Percentiles rank a stretch among this genome's conserved stretches.
These are phyloP conservation scores for Okapia johnstoni DNA, from an alignment of 2,113 vertebrate genomes.

Conservation along the genomic window DNA sequence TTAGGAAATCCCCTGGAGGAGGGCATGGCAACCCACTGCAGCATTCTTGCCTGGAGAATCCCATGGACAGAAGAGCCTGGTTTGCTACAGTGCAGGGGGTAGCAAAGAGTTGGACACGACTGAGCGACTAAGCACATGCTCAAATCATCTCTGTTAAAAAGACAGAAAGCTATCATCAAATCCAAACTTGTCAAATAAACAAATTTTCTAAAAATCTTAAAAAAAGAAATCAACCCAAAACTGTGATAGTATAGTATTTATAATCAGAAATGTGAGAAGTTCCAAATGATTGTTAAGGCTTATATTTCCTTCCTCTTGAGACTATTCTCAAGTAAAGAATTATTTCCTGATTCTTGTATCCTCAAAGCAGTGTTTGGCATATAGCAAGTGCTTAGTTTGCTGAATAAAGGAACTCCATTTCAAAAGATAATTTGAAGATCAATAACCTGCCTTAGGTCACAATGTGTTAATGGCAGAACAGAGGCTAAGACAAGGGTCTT, in stretches of 20 bases:
- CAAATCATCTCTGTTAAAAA: not conserved
- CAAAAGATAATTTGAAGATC: not conserved
- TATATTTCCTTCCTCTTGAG: not conserved
- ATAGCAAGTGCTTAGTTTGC: not conserved
- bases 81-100: not conserved
- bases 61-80: not conserved
- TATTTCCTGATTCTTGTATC: not conserved
- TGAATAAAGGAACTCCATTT: not conserved
- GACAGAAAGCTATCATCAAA: not conserved
- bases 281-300: not conserved
- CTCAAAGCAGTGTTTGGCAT: not conserved
- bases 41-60: not conserved
- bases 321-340: not conserved
- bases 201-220: not conserved
- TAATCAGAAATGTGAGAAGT: not conserved
- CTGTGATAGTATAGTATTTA: not conserved
- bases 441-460: not conserved
- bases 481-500: not conserved
- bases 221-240: not conserved
- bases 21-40: not conserved
- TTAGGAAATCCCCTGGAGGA: not conserved
- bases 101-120: not conserved
- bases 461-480: not conserved
- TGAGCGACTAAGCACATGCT: not conserved
- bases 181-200: not conserved